A percentile compares a stretch with the other conserved stretches of the same genome.
Evolutionary conservation across 2,888 invertebrate genomes (phyloP).

Genomic region (Sisyra nigra): DNA sequence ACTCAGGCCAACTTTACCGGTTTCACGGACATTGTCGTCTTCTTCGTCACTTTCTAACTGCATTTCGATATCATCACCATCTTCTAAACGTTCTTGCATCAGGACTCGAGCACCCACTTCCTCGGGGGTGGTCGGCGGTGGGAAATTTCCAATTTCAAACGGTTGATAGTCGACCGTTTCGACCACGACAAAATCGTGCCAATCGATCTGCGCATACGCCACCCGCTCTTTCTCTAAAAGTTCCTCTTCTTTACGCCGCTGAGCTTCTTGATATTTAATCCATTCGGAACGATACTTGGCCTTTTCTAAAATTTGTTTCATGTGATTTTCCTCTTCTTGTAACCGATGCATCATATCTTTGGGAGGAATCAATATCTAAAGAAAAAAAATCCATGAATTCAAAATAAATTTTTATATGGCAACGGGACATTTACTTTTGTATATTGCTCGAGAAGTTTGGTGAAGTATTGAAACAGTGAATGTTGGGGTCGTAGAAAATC

Average conservation of each 20-base stretch:
- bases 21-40: conserved; percentile 20
- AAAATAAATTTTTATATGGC: neutral
- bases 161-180: conserved; percentile 99
- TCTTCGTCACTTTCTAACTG: conserved; percentile 75
- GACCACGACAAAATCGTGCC: conserved; percentile 99
- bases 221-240: conserved; percentile 88
- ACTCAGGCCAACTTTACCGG: conserved; percentile 36
- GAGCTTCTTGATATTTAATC: conserved; percentile 87
- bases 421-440: conserved; percentile 51
- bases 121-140: conserved; percentile 92
- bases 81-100: conserved; percentile 69
- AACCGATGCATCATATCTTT: conserved; percentile 74
- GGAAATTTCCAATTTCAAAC: conserved; percentile 89
- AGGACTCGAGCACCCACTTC: conserved; percentile 92
- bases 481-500: conserved; percentile 98
- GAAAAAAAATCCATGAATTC: conserved; percentile 10
- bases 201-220: conserved; percentile 95
- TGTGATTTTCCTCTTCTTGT: conserved; percentile 56
- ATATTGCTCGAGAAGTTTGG: conserved; percentile 93
- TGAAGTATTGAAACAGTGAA: conserved; percentile 96
- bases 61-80: conserved; percentile 76
- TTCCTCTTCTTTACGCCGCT: conserved; percentile 86
- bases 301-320: conserved; percentile 60
- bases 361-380: conserved; percentile 73
- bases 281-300: conserved; percentile 92